Evolutionary conservation across 2,113 vertebrate genomes (phyloP).

Genomic region (Tragelaphus strepsiceros): DNA sequence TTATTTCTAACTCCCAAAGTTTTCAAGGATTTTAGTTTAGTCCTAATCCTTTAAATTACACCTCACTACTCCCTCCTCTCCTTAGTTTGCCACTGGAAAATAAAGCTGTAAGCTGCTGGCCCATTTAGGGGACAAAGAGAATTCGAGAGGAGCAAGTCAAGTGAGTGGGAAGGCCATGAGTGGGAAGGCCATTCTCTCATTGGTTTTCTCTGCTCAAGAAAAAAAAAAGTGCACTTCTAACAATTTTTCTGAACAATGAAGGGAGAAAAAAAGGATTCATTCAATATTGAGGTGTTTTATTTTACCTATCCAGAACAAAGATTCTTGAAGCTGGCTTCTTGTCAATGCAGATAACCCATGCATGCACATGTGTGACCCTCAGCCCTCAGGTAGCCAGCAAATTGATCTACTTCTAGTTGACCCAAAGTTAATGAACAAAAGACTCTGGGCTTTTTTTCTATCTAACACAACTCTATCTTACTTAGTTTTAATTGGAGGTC

Average conservation of each 20-base stretch:
- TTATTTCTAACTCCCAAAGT: not conserved
- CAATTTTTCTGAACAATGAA: not conserved
- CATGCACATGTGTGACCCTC: rapidly evolving
- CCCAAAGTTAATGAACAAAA: constrained; percentile 35
- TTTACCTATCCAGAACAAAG: not conserved
- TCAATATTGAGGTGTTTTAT: not conserved
- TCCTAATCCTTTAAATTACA: not conserved
- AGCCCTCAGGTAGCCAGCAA: constrained; percentile 36
- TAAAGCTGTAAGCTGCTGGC: not conserved
- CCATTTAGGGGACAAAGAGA: not conserved
- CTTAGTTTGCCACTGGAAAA: not conserved
- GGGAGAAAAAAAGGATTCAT: rapidly evolving
- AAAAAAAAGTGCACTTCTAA: not conserved
- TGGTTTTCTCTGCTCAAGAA: not conserved
- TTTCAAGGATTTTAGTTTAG: not conserved
- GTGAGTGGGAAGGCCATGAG: not conserved
- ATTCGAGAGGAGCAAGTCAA: not conserved
- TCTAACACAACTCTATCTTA: not conserved
- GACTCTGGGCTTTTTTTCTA: constrained; percentile 18
- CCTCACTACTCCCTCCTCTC: not conserved
- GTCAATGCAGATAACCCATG: not conserved
- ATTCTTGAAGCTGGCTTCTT: not conserved
- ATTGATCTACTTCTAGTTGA: constrained; percentile 35
- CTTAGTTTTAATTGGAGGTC: not conserved
- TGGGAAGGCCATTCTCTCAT: not conserved